Evolutionary conservation across 2,797 vertebrate genomes (phyloP), one percentile per base, ranked within the genome.

Genomic region (Todus mexicanus): DNA sequence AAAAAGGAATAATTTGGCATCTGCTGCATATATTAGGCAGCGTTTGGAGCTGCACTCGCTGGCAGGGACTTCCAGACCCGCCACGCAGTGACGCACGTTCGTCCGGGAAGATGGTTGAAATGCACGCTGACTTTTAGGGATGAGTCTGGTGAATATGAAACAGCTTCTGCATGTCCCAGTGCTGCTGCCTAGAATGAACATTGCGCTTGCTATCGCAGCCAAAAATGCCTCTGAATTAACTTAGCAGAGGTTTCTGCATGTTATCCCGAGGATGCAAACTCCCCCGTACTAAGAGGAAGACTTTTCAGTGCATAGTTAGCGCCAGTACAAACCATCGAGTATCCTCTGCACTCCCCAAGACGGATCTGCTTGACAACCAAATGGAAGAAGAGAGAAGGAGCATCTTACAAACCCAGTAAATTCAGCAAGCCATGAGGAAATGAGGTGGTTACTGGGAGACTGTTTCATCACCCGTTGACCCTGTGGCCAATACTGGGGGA

Each of bases 1-100:
- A 94, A 95, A 94, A 95, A 95, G 92, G 65, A 90, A 83, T 89
- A 75, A 96, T 94, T 93, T 92, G 92, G 95, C 90, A 82, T 92
- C 89, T 93, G 92, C 45, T 95, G 84, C 81, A 51, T 75, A 63
- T 72, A 90, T 83, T 84, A 96, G 63, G 70, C 79, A 94, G 73
- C 29, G 64, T 91, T 93, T 73, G 76, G 87, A 95, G 93, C 86
- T 84, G 54, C 59, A 47, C 66, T 90, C 40, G 60, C 68, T 90
- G 93, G 84, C 89, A 94, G 48, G 48, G 64, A 56, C 89, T 86
- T 91, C 89, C 94, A 92, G 91, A 84, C 72, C 82, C 42, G 63
- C 80, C 54, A 71, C 10, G 68, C 57, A 93, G 50, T 92, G 93
- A 92, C 33, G n/a, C 85, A 91, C 53, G 84, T 87, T 84, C 75